Evolutionary conservation across 2,797 vertebrate genomes (phyloP).

Genomic region (Vipera ursinii): DNA sequence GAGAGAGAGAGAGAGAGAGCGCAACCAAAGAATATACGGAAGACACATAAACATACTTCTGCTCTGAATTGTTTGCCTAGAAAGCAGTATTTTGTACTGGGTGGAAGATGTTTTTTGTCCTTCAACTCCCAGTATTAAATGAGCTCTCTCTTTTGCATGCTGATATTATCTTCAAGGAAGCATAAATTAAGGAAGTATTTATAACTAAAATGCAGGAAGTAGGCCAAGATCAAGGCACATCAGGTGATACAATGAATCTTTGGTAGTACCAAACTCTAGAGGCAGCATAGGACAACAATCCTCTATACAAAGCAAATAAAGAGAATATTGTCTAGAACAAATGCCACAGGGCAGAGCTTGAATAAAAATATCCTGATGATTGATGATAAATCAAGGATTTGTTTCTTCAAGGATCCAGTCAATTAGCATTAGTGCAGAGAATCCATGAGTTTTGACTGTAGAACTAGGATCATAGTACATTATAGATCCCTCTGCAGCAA

Average conservation of each 20-base stretch:
- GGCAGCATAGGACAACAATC: not conserved
- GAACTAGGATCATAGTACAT: not conserved
- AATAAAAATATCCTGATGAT: not conserved
- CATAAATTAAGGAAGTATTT: not conserved
- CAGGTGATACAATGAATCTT: not conserved
- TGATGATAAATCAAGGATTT: not conserved
- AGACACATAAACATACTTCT: not conserved
- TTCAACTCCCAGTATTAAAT: not conserved
- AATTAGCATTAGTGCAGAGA: not conserved
- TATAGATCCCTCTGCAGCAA: not conserved
- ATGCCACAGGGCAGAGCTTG: not conserved
- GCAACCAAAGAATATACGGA: not conserved
- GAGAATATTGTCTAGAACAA: not conserved
- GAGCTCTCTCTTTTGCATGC: not conserved
- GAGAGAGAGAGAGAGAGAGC: no score
- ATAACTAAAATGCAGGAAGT: slow-evolving; percentile 15
- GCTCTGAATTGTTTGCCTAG: not conserved
- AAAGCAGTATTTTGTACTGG: not conserved
- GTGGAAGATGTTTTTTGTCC: not conserved
- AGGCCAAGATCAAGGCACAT: not conserved
- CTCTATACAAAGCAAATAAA: not conserved
- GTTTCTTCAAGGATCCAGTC: not conserved
- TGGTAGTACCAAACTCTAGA: not conserved
- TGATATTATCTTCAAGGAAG: slow-evolving; percentile 49
- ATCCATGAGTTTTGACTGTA: not conserved